A percentile compares a stretch with the other conserved stretches of the same genome.
These are phyloP conservation scores for Idaea aversata DNA, from an alignment of 2,888 invertebrate genomes.

Conservation along the genomic window DNA sequence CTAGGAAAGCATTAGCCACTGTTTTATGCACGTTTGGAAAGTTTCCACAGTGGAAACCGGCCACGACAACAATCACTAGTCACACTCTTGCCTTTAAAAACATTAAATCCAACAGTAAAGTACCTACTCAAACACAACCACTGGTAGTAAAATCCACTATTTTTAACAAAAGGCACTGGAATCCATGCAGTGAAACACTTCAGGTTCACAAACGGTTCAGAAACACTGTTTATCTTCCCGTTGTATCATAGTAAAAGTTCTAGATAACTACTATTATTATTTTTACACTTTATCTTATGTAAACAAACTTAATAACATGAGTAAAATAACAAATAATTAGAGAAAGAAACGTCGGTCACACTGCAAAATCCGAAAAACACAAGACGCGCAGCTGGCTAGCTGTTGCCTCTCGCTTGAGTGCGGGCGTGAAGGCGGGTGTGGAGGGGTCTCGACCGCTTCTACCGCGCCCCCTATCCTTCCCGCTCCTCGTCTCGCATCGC, in stretches of 20 bases:
- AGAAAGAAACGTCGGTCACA: conserved; percentile 70
- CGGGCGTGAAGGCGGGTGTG: conserved; percentile 57
- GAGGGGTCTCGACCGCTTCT: conserved; percentile 52
- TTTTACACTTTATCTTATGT: conserved; percentile 53
- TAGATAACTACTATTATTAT: conserved; percentile 42
- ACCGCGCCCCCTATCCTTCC: conserved; percentile 55
- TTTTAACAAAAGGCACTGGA: conserved; percentile 75
- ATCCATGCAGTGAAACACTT: conserved; percentile 62
- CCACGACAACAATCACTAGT: conserved; percentile 79
- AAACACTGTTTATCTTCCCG: conserved; percentile 43
- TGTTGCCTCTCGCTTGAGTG: conserved; percentile 70
- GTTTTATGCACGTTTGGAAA: conserved; percentile 78
- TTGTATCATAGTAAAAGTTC: conserved; percentile 19
- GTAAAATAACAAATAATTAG: conserved; percentile 55
- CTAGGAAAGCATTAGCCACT: conserved; percentile 77
- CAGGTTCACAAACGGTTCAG: conserved; percentile 39
- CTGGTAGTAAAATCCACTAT: conserved; percentile 67
- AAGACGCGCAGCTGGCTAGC: conserved; percentile 74
- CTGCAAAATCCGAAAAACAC: conserved; percentile 76
- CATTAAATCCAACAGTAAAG: conserved; percentile 60
- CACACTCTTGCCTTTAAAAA: conserved; percentile 65
- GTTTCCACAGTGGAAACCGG: conserved; percentile 77
- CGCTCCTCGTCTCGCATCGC: conserved; percentile 55
- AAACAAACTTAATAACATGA: conserved; percentile 54
- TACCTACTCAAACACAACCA: conserved; percentile 59